Percentiles rank a stretch among this genome's conserved stretches.
These are phyloP conservation scores for Listronotus oregonensis DNA, from an alignment of 1,140 invertebrate species.

Conservation along the genomic window DNA sequence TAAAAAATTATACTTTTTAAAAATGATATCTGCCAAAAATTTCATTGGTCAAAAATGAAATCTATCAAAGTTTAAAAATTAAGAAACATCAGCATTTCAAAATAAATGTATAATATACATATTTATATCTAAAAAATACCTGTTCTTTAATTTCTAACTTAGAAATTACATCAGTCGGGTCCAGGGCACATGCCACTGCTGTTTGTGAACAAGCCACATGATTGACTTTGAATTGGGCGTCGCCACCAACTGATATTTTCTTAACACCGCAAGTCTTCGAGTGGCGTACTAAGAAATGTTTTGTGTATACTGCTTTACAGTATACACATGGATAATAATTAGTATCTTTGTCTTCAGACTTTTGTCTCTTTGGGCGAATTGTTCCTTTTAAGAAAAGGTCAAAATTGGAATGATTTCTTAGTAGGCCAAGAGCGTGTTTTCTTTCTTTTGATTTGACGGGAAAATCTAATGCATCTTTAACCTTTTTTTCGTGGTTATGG, in stretches of 20 bases:
- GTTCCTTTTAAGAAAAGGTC: constrained; percentile 19
- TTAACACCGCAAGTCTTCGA: constrained; percentile 18
- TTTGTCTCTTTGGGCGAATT: constrained; percentile 5
- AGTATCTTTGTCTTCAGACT: neutral
- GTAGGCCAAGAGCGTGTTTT: constrained; percentile 6
- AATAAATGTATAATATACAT: neutral
- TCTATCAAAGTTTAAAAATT: neutral
- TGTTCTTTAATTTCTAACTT: constrained; percentile 28
- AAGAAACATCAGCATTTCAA: neutral
- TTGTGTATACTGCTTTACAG: constrained; percentile 30
- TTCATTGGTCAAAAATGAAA: neutral
- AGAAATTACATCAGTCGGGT: constrained; percentile 21
- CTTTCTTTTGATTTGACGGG: constrained; percentile 25
- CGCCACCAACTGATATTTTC: constrained; percentile 1
- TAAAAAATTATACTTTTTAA: no score
- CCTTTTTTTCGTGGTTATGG: constrained; percentile 15
- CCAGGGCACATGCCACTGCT: constrained; percentile 12
- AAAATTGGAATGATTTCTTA: constrained; percentile 30
- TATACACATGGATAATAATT: constrained; percentile 32
- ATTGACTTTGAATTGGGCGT: constrained; percentile 10
- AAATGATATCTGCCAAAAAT: no score
- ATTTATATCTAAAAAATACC: neutral
- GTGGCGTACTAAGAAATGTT: constrained; percentile 25
- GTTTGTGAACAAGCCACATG: constrained; percentile 27
- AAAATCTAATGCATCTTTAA: constrained; percentile 11